A percentile compares a stretch with the other conserved stretches of the same genome.
Conservation (phyloP, 2,113 vertebrate species). For the Xiphophorus couchianus region DNA sequence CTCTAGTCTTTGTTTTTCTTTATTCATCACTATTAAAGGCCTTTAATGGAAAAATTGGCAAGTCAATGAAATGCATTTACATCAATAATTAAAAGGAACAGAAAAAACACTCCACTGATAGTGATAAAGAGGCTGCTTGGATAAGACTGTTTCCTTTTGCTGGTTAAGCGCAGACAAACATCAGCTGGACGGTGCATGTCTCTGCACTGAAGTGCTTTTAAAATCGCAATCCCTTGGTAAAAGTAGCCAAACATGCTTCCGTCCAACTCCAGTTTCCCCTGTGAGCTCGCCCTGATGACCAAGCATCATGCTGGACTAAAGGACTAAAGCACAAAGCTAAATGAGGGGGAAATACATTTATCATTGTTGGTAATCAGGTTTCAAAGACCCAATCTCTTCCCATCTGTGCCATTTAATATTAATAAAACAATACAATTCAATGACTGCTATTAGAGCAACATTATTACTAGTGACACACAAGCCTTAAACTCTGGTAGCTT, state of each 20-base stretch:
- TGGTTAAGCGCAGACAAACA: conserved; percentile 47
- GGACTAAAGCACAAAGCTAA: conserved; percentile 25
- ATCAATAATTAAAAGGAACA: conserved; percentile 76
- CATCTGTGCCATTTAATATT: conserved; percentile 10
- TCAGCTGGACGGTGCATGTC: conserved; percentile 57
- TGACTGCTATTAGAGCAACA: neutral
- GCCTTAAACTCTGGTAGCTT: neutral
- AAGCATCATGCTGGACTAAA: conserved; percentile 51
- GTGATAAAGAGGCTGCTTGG: conserved; percentile 54
- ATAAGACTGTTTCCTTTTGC: conserved; percentile 37
- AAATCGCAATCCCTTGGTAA: conserved; percentile 53
- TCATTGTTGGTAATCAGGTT: conserved; percentile 25
- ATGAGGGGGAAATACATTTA: neutral
- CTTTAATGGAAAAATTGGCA: conserved; percentile 64
- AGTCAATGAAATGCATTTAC: conserved; percentile 64
- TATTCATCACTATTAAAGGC: conserved; percentile 56
- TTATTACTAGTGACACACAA: neutral
- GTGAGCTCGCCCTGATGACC: conserved; percentile 35
- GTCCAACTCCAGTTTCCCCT: conserved; percentile 39
- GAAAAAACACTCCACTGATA: conserved; percentile 55
- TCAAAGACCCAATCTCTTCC: conserved; percentile 13
- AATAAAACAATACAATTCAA: neutral
- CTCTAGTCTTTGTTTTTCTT: conserved; percentile 44
- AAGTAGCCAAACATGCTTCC: conserved; percentile 46
- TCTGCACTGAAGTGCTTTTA: conserved; percentile 68